Base-by-base conservation (phyloP, 2,888 invertebrate genomes). In the Apomyelois bistriatella region DNA sequence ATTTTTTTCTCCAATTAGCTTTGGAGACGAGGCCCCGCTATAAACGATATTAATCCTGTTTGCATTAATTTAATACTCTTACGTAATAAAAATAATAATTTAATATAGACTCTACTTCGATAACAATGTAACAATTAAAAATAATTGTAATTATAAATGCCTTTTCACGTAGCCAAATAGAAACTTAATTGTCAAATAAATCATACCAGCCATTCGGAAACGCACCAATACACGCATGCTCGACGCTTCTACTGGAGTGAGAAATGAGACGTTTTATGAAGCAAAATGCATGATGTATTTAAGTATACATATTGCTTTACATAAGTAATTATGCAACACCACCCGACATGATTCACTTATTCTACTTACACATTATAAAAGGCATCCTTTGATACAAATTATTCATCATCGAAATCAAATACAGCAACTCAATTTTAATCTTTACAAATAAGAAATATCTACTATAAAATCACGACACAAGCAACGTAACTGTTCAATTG, bases 311-410 rank as follows among this genome's bases (percentile, higher is more conserved):
- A 81, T 71, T 64, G 71, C 77, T 81, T 78, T 76, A 77, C 75
- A 79, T 76, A 86, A 82, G 82, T 78, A 85, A 82, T 81, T 78
- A 86, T 81, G 79, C 79, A 74, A 79, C 62, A 61, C 69, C 65
- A 62, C 68, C 68, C 66, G 69, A 71, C 76, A 76, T 72, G 70
- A 76, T 78, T 70, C 65, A 57, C 85, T 86, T 85, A 87, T 72
- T 65, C 85, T 87, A 89, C 87, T 87, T 87, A 88, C 77, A 82
- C 68, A 71, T 79, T 82, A 82, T 82, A 86, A 85, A 88, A 88
- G 88, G 88, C 88, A 88, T 83, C 87, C 70, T 76, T 86, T 83
- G 79, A 70, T 70, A 70, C 62, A 83, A 82, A 82, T 72, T 76
- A 80, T 79, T 74, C 72, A 74, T 75, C 74, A 73, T 77, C 68